These are phyloP conservation scores for Araneus ventricosus DNA, from an alignment of 1,140 invertebrate species.

Conservation along the genomic window DNA sequence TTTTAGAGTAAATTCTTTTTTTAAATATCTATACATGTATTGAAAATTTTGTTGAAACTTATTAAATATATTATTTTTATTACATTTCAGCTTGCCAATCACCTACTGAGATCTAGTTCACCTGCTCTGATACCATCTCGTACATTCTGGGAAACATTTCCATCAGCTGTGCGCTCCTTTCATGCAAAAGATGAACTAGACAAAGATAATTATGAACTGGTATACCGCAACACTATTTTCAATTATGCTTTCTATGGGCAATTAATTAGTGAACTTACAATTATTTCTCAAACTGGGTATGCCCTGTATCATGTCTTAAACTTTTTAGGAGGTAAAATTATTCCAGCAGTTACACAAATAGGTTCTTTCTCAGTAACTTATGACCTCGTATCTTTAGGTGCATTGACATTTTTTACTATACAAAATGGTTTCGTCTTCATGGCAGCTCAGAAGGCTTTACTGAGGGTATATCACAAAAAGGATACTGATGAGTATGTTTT, in stretches of 20 bases:
- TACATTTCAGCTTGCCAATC: background rate
- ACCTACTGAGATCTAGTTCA: background rate
- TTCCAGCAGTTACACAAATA: background rate
- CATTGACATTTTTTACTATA: background rate
- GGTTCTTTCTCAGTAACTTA: background rate
- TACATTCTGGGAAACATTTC: slow-evolving; percentile 52
- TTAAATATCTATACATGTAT: no score
- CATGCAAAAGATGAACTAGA: slow-evolving; percentile 19
- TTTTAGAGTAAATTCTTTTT: no score
- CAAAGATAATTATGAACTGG: background rate
- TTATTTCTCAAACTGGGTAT: background rate
- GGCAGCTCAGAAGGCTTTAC: background rate
- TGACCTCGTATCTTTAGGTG: background rate
- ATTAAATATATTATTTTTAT: background rate
- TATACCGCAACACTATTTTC: background rate
- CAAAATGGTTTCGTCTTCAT: background rate
- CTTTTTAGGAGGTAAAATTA: background rate
- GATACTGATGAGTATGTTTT: slow-evolving; percentile 27
- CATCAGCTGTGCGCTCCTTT: background rate
- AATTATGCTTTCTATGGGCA: slow-evolving; percentile 41
- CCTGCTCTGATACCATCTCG: background rate
- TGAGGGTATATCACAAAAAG: background rate
- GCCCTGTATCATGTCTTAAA: background rate
- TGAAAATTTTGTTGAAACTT: no score
- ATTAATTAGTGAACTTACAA: background rate